Evolutionary conservation across 1,140 invertebrate species (phyloP).

Genomic region (Sycophila sp.): DNA sequence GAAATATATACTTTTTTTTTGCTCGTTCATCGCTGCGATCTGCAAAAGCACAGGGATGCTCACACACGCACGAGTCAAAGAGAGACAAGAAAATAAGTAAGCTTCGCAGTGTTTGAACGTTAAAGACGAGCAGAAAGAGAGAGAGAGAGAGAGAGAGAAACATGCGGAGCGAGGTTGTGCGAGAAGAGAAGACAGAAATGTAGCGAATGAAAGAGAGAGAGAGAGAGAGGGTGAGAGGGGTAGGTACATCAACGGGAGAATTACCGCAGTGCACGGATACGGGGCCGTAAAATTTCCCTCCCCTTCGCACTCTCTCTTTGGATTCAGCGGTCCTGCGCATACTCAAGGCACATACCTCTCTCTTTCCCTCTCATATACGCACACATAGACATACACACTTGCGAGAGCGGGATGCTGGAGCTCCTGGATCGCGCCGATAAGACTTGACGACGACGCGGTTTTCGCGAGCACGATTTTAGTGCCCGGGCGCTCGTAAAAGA

Average conservation of each 20-base stretch:
- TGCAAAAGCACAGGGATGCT: not conserved
- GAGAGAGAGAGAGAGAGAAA: not conserved
- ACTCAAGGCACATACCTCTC: too few relatives aligned
- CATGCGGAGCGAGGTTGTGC: too few relatives aligned
- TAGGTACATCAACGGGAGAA: not conserved
- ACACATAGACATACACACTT: too few relatives aligned
- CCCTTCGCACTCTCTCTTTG: not conserved
- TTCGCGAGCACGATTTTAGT: conserved; percentile 28
- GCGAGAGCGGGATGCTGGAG: not conserved
- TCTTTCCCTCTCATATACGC: too few relatives aligned
- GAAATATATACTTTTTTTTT: not conserved
- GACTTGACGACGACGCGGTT: conserved; percentile 20
- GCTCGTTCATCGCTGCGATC: not conserved
- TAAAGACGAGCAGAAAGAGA: conserved; percentile 26
- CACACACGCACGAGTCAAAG: not conserved
- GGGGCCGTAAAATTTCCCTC: conserved; percentile 28
- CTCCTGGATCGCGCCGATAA: conserved; percentile 34
- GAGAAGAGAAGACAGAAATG: not conserved
- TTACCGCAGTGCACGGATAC: conserved; percentile 10
- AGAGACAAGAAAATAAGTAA: too few relatives aligned
- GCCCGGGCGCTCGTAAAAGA: conserved; percentile 29
- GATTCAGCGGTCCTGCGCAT: too few relatives aligned
- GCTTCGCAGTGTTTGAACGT: not conserved
- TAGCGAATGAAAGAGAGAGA: not conserved
- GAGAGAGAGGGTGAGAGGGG: not conserved